phyloP scores from a whole-genome alignment of 2,888 invertebrate species.

The Eudasyphora cyanicolor region DNA sequence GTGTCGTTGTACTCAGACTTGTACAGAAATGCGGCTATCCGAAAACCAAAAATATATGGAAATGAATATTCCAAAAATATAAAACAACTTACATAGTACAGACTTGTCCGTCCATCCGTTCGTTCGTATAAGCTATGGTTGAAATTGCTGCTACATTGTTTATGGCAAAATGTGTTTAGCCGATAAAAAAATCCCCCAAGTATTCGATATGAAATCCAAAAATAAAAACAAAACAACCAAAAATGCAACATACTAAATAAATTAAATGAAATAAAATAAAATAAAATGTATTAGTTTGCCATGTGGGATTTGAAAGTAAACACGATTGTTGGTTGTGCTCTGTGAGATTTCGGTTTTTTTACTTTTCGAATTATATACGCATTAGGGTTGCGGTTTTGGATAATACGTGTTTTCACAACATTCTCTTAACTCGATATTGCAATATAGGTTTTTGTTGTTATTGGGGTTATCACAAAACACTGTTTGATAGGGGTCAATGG shows the following conservation, averaged over 20 bases:
- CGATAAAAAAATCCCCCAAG: conserved; percentile 21
- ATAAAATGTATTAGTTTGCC: conserved; percentile 24
- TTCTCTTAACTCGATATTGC: too few species aligned
- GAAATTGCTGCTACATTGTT: too few species aligned
- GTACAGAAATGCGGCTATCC: background rate
- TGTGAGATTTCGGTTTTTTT: background rate
- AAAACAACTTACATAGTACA: conserved; percentile 4
- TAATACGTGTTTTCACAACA: too few species aligned
- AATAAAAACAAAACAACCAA: background rate
- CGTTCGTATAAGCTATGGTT: too few species aligned
- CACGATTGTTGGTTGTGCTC: background rate
- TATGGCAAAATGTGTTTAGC: conserved; percentile 7
- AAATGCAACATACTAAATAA: background rate
- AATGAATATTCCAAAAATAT: conserved; percentile 35
- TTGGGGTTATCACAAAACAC: too few species aligned
- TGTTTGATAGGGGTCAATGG: too few species aligned
- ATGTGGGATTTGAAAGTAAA: conserved; percentile 11
- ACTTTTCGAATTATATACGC: background rate
- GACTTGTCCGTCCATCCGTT: background rate
- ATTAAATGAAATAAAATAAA: conserved; percentile 32
- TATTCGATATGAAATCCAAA: background rate
- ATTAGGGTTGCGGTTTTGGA: conserved; percentile 14
- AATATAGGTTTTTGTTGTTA: too few species aligned
- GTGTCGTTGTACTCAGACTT: background rate
- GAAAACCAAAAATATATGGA: conserved; percentile 33